A percentile compares a stretch with the other conserved stretches of the same genome.
phyloP scores from a whole-genome alignment of 2,113 vertebrate species.

The Barbus barbus region DNA sequence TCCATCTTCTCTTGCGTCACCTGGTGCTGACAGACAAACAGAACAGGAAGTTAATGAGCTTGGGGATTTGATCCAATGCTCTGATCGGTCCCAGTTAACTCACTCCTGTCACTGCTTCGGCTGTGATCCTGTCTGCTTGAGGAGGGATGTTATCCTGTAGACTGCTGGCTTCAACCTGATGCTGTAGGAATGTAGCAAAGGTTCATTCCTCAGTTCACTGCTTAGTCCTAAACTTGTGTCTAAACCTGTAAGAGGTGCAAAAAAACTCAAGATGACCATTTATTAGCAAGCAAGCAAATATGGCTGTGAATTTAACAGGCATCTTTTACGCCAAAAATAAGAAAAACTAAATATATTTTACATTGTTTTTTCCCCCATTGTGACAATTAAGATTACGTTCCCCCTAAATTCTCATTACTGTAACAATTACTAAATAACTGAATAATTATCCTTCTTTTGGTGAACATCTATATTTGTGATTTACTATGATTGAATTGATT shows the following conservation, averaged over 20 bases:
- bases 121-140: slow-evolving; percentile 25
- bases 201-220: slow-evolving; percentile 83
- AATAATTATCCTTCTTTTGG: not conserved
- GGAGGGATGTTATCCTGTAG: slow-evolving; percentile 12
- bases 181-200: slow-evolving; percentile 65
- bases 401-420: not conserved
- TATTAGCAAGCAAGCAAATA: not conserved
- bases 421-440: no score
- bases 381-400: not conserved
- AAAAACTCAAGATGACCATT: not conserved
- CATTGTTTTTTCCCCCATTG: no score
- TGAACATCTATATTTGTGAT: not conserved
- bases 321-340: not conserved
- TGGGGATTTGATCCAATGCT: not conserved
- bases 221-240: slow-evolving; percentile 59
- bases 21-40: not conserved
- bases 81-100: slow-evolving; percentile 15
- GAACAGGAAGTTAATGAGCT: not conserved
- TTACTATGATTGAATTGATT: not conserved
- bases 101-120: not conserved
- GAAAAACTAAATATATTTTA: not conserved
- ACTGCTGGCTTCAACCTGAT: slow-evolving; percentile 61
- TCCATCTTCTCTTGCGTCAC: slow-evolving; percentile 34
- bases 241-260: slow-evolving; percentile 37
- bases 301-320: not conserved